Evolutionary conservation across 2,113 vertebrate species (phyloP).

Genomic region (Larimichthys polyactis): DNA sequence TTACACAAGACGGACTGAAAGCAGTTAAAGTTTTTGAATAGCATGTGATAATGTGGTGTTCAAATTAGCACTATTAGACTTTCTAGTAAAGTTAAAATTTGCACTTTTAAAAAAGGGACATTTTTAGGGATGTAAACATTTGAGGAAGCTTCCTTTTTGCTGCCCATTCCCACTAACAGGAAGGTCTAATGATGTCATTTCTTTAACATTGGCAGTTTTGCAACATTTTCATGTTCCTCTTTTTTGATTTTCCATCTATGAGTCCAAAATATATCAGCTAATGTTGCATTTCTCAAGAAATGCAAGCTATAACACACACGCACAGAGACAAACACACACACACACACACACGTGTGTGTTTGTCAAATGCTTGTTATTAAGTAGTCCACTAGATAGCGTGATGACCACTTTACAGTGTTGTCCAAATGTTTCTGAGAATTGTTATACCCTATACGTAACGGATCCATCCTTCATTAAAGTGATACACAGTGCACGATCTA

Average conservation of each 20-base stretch:
- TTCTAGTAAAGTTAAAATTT: constrained; percentile 17
- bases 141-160: constrained; percentile 38
- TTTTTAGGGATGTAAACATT: constrained; percentile 37
- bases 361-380: too few relatives aligned
- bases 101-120: too few relatives aligned
- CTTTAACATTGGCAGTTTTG: constrained; percentile 39
- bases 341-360: background rate
- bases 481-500: background rate
- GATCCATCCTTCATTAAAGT: background rate
- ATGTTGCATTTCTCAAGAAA: constrained; percentile 33
- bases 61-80: constrained; percentile 3
- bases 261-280: background rate
- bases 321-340: too few relatives aligned
- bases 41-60: constrained; percentile 10
- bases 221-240: constrained; percentile 42
- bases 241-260: constrained; percentile 13
- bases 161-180: background rate
- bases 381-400: background rate
- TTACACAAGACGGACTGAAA: background rate
- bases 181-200: constrained; percentile 31
- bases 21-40: background rate
- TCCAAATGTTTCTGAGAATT: constrained; percentile 9
- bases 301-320: background rate
- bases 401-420: background rate
- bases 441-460: background rate